Conservation (phyloP, 1,140 invertebrate genomes). For the Tetraneura akinire region DNA sequence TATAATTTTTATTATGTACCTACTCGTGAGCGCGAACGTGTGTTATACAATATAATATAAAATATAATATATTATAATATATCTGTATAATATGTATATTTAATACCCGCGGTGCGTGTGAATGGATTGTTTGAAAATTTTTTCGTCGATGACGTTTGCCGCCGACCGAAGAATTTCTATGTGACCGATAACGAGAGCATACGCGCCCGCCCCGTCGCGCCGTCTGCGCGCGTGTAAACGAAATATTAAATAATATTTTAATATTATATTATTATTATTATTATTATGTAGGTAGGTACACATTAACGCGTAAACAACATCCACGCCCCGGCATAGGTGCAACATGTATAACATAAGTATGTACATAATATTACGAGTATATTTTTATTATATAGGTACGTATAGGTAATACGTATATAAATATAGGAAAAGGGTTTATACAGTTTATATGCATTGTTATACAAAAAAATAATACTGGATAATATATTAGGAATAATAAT, state of each 20-base stretch:
- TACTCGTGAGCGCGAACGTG: too few relatives aligned
- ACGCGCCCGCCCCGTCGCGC: background rate
- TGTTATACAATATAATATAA: too few relatives aligned
- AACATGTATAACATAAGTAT: too few relatives aligned
- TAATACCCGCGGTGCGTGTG: conserved; percentile 17
- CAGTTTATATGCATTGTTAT: too few relatives aligned
- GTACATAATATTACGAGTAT: too few relatives aligned
- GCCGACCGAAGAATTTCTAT: background rate
- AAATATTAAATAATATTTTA: background rate
- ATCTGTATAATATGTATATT: background rate
- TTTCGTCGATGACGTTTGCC: background rate
- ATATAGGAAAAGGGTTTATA: too few relatives aligned
- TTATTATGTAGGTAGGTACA: background rate
- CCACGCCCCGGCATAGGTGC: background rate
- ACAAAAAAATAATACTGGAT: background rate
- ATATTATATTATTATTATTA: background rate
- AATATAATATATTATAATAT: too few relatives aligned
- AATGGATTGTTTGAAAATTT: conserved; percentile 25
- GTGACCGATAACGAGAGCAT: conserved; percentile 32
- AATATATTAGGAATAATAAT: background rate
- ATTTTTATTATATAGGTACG: too few relatives aligned
- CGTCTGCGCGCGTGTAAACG: background rate
- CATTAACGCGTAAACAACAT: background rate
- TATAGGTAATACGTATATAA: too few relatives aligned
- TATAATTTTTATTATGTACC: too few relatives aligned